These are phyloP conservation scores for Acropternis orthonyx DNA, from an alignment of 2,797 vertebrate genomes.

Conservation along the genomic window DNA sequence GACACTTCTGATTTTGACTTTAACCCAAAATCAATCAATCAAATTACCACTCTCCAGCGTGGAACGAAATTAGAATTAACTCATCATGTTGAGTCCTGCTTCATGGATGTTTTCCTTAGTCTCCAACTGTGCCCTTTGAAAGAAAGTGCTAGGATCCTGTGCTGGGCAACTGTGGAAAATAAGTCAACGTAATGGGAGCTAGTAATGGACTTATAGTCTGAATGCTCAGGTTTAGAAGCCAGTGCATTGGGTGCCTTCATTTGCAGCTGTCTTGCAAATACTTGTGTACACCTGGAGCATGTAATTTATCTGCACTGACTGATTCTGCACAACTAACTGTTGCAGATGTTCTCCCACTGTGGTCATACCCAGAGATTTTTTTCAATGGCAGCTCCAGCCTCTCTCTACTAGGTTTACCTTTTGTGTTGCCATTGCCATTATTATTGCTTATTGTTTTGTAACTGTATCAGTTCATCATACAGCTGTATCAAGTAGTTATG, in stretches of 20 bases:
- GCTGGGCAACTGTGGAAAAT: neutral
- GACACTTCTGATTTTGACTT: constrained; percentile 8
- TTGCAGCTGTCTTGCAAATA: neutral
- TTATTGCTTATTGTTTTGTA: neutral
- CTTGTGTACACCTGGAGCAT: neutral
- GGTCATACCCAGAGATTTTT: too few species aligned
- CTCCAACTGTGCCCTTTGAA: neutral
- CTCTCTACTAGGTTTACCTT: neutral
- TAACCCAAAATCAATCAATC: neutral
- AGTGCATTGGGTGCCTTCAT: neutral
- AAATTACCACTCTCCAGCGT: neutral
- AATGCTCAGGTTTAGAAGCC: neutral
- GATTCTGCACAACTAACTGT: neutral
- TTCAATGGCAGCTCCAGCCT: neutral
- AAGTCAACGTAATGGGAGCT: neutral
- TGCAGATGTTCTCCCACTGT: neutral
- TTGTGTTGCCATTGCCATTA: neutral
- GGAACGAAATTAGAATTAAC: neutral
- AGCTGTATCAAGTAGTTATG: neutral
- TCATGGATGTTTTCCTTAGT: neutral
- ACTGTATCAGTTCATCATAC: neutral
- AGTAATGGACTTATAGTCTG: neutral
- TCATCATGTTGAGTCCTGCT: neutral
- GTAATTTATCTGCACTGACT: neutral
- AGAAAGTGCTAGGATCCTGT: neutral